These are phyloP conservation scores for Peromyscus melanophrys DNA, from an alignment of 2,797 vertebrate species.

Conservation along the genomic window DNA sequence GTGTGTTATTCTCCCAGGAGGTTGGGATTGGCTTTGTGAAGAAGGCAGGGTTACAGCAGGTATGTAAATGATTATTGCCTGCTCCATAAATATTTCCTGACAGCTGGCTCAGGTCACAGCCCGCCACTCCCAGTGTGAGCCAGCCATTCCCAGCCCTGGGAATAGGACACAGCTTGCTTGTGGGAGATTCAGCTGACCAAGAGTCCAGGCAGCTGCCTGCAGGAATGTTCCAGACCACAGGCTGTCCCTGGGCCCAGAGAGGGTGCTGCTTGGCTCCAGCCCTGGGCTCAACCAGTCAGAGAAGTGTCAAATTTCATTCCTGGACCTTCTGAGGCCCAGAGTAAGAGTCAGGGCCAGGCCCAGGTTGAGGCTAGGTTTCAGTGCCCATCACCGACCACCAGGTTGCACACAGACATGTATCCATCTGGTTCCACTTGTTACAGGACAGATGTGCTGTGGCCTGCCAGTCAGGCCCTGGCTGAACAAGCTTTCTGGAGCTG, in stretches of 20 bases:
- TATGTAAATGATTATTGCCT: constrained; percentile 9
- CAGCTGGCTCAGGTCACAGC: neutral
- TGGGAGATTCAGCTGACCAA: neutral
- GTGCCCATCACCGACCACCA: accelerated
- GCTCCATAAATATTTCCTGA: neutral
- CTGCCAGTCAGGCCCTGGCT: neutral
- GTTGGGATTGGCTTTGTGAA: neutral
- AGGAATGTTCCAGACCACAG: neutral
- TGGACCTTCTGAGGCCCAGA: neutral
- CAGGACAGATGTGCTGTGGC: neutral
- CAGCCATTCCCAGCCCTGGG: neutral
- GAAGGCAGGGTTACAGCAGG: neutral
- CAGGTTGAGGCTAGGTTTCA: neutral
- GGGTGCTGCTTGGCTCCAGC: neutral
- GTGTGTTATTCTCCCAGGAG: neutral
- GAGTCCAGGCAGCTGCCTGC: neutral
- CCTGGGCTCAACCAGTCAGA: neutral
- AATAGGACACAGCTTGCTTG: neutral
- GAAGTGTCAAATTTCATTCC: neutral
- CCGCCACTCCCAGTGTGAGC: neutral
- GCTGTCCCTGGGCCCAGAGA: neutral
- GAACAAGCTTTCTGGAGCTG: neutral
- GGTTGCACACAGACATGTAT: neutral
- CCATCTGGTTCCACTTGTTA: neutral
- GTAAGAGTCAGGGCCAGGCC: neutral